Conservation (phyloP, 2,888 invertebrate genomes). For the Stenchaetothrips biformis region DNA sequence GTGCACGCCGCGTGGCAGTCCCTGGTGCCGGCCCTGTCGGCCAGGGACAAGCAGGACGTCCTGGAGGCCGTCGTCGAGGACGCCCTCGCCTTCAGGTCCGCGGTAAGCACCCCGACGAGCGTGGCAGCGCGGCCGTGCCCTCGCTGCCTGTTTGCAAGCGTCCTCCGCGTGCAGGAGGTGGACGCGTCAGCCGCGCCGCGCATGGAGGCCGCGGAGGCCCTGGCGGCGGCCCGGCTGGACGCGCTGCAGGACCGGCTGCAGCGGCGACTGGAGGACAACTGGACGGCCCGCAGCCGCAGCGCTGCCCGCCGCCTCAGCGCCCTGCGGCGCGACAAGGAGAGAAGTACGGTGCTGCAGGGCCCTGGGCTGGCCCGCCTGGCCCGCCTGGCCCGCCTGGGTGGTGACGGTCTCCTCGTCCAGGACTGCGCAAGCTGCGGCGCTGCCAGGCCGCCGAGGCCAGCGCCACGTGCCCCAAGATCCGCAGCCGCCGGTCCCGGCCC, state of each 20-base stretch:
- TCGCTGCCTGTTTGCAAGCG: not conserved
- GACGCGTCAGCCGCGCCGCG: not conserved
- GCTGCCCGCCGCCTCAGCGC: not conserved
- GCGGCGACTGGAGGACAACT: not conserved
- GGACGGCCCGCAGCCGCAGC: not conserved
- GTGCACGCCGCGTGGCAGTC: not conserved
- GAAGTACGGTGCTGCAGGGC: not conserved
- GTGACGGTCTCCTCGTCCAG: not conserved
- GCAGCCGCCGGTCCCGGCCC: not conserved
- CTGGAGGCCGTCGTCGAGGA: not conserved
- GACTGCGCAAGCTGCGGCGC: not conserved
- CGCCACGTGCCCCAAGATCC: not conserved
- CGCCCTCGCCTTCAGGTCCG: not conserved
- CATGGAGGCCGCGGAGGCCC: not conserved
- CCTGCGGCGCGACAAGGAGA: not conserved
- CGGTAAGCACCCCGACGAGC: not conserved
- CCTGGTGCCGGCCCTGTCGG: not conserved
- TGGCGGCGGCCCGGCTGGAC: not conserved
- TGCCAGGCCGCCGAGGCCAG: not conserved
- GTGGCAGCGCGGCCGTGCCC: not conserved
- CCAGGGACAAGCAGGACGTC: not conserved
- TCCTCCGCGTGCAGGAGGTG: not conserved
- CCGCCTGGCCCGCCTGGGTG: not conserved
- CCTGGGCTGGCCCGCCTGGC: not conserved
- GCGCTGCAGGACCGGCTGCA: not conserved